These are phyloP conservation scores for Prionailurus bengalensis DNA, from an alignment of 2,113 vertebrate genomes.

Conservation along the genomic window DNA sequence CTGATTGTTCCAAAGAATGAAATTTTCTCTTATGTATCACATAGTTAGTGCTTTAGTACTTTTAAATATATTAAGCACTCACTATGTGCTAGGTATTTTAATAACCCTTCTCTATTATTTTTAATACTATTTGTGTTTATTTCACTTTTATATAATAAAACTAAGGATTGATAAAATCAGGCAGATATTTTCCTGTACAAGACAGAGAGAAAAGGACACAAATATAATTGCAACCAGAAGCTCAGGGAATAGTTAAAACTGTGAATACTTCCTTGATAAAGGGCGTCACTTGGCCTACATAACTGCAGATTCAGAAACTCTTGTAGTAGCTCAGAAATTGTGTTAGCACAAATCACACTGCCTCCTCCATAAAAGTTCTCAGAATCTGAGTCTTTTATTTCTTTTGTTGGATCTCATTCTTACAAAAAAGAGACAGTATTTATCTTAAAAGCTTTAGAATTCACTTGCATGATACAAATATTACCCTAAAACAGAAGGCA, in stretches of 20 bases:
- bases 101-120: not conserved
- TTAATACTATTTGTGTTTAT: not conserved
- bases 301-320: not conserved
- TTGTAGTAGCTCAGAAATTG: not conserved
- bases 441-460: not conserved
- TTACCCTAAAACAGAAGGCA: not conserved
- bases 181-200: not conserved
- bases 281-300: not conserved
- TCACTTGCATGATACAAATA: not conserved
- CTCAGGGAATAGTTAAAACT: not conserved
- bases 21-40: not conserved
- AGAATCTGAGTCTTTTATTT: not conserved
- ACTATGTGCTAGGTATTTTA: not conserved
- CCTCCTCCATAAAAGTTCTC: not conserved
- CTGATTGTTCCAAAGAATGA: not conserved
- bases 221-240: not conserved
- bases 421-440: not conserved
- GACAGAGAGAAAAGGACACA: not conserved
- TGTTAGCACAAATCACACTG: not conserved
- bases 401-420: not conserved
- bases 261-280: too few species aligned
- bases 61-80: not conserved
- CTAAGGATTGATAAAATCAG: not conserved
- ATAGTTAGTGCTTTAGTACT: not conserved
- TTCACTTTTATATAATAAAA: not conserved